These are phyloP conservation scores for Thaumetopoea pityocampa DNA, from an alignment of 1,140 invertebrate species.

Conservation along the genomic window DNA sequence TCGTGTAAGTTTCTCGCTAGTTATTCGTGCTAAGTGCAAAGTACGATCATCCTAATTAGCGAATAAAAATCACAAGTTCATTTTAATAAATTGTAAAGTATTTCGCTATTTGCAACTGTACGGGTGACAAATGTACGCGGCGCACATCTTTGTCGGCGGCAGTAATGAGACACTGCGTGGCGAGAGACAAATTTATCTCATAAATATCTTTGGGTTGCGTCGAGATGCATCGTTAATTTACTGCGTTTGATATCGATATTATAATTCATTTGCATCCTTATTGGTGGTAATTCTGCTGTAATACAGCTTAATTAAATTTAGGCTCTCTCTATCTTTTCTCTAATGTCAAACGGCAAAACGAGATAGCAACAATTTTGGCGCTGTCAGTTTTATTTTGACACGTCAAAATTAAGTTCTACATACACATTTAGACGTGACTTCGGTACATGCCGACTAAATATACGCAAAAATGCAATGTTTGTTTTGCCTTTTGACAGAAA, in stretches of 20 bases:
- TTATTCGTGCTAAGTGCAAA: constrained; percentile 26
- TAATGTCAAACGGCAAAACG: too few species aligned
- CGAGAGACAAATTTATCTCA: constrained; percentile 63
- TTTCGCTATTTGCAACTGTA: constrained; percentile 57
- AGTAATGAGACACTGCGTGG: constrained; percentile 52
- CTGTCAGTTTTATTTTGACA: too few species aligned
- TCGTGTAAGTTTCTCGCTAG: constrained; percentile 19
- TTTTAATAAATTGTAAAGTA: constrained; percentile 33
- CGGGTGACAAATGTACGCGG: constrained; percentile 52
- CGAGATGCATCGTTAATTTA: constrained; percentile 64
- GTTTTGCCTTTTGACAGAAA: too few species aligned
- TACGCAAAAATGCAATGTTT: too few species aligned
- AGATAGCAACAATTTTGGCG: too few species aligned
- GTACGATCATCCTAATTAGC: constrained; percentile 25
- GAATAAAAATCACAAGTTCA: constrained; percentile 27
- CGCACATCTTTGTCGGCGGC: constrained; percentile 55
- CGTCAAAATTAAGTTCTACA: too few species aligned
- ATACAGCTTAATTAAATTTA: too few species aligned
- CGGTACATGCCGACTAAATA: too few species aligned
- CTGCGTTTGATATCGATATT: constrained; percentile 53
- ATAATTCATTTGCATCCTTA: constrained; percentile 56
- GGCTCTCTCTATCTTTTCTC: too few species aligned
- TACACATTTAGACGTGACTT: too few species aligned
- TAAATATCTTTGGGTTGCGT: constrained; percentile 58
- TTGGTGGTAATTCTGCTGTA: too few species aligned